Percentiles rank a stretch among this genome's conserved stretches.
Evolutionary conservation across 2,113 vertebrate species (phyloP).

Genomic region (Bubo bubo): DNA sequence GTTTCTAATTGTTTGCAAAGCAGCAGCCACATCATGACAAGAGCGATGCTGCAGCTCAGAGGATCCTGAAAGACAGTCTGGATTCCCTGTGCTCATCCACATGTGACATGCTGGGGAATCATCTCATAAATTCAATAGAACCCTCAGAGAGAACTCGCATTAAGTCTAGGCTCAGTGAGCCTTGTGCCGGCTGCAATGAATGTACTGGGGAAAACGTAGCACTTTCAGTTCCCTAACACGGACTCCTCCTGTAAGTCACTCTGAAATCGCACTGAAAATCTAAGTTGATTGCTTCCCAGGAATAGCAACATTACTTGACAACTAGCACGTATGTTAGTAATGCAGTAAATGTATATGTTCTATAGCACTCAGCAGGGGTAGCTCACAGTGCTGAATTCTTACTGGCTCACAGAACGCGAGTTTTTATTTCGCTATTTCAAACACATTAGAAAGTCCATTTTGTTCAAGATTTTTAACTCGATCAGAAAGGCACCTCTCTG

Average conservation of each 20-base stretch:
- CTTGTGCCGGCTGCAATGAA: background rate
- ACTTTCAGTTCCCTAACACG: background rate
- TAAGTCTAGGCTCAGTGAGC: background rate
- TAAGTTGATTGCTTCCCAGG: background rate
- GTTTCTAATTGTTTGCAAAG: background rate
- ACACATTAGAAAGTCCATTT: background rate
- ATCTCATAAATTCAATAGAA: background rate
- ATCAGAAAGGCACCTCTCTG: background rate
- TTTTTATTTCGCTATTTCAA: background rate
- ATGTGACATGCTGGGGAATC: background rate
- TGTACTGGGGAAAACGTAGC: accelerated
- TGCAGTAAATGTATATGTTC: background rate
- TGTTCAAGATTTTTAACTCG: background rate
- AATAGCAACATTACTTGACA: background rate
- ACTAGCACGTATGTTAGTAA: background rate
- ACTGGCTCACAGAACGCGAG: background rate
- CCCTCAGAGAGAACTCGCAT: background rate
- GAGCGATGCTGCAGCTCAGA: background rate
- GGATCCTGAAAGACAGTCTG: background rate
- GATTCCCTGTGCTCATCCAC: background rate
- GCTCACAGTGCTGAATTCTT: background rate
- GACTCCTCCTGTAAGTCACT: background rate
- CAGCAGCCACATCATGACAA: background rate
- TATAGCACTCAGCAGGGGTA: background rate
- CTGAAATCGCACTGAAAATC: background rate